Percentiles rank a stretch among this genome's conserved stretches.
These are phyloP conservation scores for Anas bahamensis DNA, from an alignment of 2,797 vertebrate genomes.

Conservation along the genomic window DNA sequence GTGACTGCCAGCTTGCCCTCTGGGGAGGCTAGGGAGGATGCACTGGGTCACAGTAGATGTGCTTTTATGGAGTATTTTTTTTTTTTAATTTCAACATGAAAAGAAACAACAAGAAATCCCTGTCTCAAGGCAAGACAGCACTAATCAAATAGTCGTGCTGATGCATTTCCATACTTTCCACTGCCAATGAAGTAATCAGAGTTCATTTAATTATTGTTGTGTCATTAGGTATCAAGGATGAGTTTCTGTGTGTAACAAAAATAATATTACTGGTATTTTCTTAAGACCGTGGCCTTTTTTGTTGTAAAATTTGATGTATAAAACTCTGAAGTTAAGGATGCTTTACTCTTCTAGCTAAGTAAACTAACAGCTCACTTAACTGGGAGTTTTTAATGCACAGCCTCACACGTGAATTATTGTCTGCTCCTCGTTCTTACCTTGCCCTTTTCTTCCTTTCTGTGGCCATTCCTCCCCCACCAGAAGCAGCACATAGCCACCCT, in stretches of 20 bases:
- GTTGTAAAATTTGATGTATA: background rate
- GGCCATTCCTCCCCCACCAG: fast-evolving
- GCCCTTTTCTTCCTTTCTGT: background rate
- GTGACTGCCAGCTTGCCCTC: background rate
- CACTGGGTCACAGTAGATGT: background rate
- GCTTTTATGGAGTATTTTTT: background rate
- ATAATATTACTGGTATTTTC: background rate
- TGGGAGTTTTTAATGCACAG: background rate
- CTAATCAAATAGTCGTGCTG: background rate
- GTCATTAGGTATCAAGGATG: fast-evolving
- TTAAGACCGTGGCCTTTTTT: background rate
- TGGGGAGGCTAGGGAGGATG: background rate
- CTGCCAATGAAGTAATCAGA: background rate
- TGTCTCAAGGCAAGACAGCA: fast-evolving
- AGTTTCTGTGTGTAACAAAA: background rate
- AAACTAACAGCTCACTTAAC: background rate
- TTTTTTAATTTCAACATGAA: too few species aligned
- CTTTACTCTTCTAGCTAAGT: background rate
- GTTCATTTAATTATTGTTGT: background rate
- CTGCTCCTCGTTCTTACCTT: background rate
- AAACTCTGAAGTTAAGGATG: too few species aligned
- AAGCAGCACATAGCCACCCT: background rate
- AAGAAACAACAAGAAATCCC: too few species aligned
- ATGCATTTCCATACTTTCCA: fast-evolving
- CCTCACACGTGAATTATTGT: fast-evolving